These are phyloP conservation scores for Taeniopygia guttata DNA, from an alignment of 2,797 vertebrate species.

Conservation along the genomic window DNA sequence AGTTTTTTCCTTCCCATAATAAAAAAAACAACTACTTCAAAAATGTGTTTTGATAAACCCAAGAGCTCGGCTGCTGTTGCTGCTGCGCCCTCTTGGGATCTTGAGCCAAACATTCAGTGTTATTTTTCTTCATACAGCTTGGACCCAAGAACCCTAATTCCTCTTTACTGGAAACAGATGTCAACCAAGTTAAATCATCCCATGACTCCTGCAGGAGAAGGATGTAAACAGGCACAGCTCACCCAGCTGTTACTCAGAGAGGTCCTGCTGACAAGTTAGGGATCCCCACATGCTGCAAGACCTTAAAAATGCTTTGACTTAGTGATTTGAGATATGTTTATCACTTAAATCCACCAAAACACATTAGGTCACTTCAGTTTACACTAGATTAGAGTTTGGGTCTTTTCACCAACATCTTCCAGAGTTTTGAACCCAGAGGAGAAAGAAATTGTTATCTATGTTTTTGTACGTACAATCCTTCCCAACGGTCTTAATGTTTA, in stretches of 20 bases:
- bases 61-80: not conserved
- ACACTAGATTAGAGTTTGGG: not conserved
- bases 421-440: not conserved
- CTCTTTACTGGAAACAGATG: constrained; percentile 30
- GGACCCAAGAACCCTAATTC: not conserved
- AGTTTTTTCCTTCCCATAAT: not conserved
- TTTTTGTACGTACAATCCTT: not conserved
- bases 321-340: not conserved
- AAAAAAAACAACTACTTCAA: not conserved
- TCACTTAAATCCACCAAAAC: not conserved
- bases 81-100: not conserved
- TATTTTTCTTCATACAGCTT: constrained; percentile 16
- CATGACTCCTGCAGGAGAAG: not conserved
- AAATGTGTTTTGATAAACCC: not conserved
- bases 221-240: constrained; percentile 34
- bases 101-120: not conserved
- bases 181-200: constrained; percentile 1
- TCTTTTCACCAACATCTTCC: not conserved
- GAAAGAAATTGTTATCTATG: fast-evolving
- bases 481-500: not conserved
- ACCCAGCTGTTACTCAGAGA: constrained; percentile 7
- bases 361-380: not conserved
- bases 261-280: not conserved
- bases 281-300: not conserved
- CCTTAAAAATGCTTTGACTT: not conserved